Evolutionary conservation across 2,797 vertebrate species (phyloP).

Genomic region (Craterocephalus amniculus): DNA sequence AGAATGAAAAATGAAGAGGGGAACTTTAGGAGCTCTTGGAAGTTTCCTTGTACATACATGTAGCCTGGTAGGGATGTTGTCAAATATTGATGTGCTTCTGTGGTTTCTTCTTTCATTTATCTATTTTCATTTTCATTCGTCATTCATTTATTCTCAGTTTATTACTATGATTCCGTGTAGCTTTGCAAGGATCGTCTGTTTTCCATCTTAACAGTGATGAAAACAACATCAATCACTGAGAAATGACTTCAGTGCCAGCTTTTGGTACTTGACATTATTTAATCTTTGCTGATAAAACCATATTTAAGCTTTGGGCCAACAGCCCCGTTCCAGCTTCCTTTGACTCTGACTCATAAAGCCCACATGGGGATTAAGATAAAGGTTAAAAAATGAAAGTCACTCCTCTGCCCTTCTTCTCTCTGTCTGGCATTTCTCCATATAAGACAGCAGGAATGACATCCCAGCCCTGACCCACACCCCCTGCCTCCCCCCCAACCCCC

Average conservation of each 20-base stretch:
- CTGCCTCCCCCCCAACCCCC: constrained; percentile 14
- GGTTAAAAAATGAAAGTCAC: constrained; percentile 39
- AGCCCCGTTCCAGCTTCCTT: not conserved
- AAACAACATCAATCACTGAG: not conserved
- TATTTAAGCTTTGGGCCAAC: not conserved
- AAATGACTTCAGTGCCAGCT: not conserved
- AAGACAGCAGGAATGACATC: constrained; percentile 48
- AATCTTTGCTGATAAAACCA: constrained; percentile 3
- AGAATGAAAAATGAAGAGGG: no score
- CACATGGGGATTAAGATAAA: constrained; percentile 26
- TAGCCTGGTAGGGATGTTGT: no score
- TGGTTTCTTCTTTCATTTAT: no score
- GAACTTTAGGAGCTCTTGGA: no score
- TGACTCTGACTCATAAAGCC: constrained; percentile 1
- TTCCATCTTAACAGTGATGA: not conserved
- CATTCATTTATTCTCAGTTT: no score
- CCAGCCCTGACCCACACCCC: constrained; percentile 37
- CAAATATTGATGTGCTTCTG: no score
- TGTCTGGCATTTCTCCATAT: constrained; percentile 46
- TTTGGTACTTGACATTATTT: not conserved
- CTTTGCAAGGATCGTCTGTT: not conserved
- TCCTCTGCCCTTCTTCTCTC: constrained; percentile 25
- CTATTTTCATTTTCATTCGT: no score
- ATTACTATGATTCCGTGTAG: not conserved
- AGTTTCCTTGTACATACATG: no score